phyloP scores from a whole-genome alignment of 2,888 invertebrate species.

The Deroplatys truncata region DNA sequence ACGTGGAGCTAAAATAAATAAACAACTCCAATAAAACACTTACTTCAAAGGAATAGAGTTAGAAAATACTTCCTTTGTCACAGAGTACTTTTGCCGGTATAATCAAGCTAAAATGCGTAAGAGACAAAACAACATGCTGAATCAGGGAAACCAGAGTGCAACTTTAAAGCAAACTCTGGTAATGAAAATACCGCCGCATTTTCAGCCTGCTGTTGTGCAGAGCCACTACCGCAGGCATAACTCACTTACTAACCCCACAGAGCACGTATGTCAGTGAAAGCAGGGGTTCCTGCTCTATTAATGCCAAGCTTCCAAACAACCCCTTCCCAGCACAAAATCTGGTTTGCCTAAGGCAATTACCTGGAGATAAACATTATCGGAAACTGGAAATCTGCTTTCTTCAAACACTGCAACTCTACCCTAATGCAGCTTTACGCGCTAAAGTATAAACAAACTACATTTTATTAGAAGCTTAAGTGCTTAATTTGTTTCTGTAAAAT shows the following conservation, averaged over 20 bases:
- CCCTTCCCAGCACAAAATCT: not conserved
- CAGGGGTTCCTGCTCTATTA: not conserved
- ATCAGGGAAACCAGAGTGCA: no score
- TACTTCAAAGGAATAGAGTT: no score
- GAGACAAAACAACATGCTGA: no score
- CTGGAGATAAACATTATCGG: not conserved
- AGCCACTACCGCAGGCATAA: not conserved
- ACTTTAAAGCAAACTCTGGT: not conserved
- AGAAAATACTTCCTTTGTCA: no score
- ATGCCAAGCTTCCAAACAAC: not conserved
- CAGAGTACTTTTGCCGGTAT: no score
- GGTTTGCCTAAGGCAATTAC: not conserved
- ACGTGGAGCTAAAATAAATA: no score
- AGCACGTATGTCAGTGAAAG: not conserved
- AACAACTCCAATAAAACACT: no score
- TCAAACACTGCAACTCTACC: not conserved
- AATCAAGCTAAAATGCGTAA: no score
- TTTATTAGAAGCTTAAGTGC: not conserved
- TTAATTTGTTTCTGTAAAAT: not conserved
- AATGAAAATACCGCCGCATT: no score
- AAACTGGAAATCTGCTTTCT: not conserved
- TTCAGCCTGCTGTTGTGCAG: not conserved
- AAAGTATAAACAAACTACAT: not conserved
- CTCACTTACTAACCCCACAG: not conserved
- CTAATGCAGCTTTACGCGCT: no score